Conservation (phyloP, 2,113 vertebrate species). For the Garra rufa region DNA sequence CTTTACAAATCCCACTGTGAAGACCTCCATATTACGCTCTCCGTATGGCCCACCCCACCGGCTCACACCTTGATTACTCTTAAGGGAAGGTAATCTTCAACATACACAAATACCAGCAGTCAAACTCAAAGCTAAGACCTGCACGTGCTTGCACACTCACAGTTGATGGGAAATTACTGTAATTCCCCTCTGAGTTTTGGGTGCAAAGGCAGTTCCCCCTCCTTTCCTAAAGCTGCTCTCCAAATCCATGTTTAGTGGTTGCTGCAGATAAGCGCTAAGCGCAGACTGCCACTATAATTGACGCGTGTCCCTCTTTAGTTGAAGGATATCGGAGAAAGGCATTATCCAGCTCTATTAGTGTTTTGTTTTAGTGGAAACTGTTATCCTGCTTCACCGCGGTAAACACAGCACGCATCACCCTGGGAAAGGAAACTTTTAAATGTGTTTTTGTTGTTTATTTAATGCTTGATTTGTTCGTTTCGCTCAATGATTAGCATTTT, state of each 20-base stretch:
- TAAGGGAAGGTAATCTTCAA: slow-evolving; percentile 85
- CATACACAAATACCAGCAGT: slow-evolving; percentile 83
- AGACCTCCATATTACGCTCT: slow-evolving; percentile 81
- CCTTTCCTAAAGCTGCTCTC: slow-evolving; percentile 86
- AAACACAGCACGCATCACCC: slow-evolving; percentile 37
- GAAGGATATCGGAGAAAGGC: slow-evolving; percentile 77
- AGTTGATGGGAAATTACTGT: slow-evolving; percentile 85
- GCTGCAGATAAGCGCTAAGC: slow-evolving; percentile 88
- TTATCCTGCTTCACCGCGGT: slow-evolving; percentile 60
- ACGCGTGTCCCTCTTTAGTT: slow-evolving; percentile 84
- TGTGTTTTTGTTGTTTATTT: slow-evolving; percentile 33
- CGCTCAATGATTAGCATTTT: slow-evolving; percentile 12
- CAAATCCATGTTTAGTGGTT: slow-evolving; percentile 94
- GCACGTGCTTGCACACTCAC: slow-evolving; percentile 6
- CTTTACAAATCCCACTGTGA: slow-evolving; percentile 80
- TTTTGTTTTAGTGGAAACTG: slow-evolving; percentile 61
- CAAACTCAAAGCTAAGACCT: slow-evolving; percentile 81
- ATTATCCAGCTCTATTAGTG: slow-evolving; percentile 63
- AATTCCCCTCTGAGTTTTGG: slow-evolving; percentile 88
- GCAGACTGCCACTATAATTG: slow-evolving; percentile 84
- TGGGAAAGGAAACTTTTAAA: slow-evolving; percentile 47
- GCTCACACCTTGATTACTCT: slow-evolving; percentile 88
- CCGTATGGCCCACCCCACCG: slow-evolving; percentile 84
- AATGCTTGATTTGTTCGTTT: slow-evolving; percentile 15
- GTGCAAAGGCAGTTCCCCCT: slow-evolving; percentile 83